These are phyloP conservation scores for Orthonyx spaldingii DNA, from an alignment of 2,113 vertebrate genomes.

Conservation along the genomic window DNA sequence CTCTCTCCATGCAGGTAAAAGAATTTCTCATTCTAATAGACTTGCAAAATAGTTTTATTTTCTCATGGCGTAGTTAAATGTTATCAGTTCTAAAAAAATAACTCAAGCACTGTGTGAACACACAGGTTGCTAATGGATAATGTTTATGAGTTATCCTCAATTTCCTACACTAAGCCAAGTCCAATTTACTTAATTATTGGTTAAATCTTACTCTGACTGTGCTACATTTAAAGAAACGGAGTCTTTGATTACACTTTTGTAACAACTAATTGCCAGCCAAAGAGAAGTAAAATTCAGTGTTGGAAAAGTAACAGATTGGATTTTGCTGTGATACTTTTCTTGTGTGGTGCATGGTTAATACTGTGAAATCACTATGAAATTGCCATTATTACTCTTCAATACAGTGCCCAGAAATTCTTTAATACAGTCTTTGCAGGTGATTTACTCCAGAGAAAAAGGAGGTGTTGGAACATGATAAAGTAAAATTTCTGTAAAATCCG, in stretches of 20 bases:
- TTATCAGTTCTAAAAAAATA: not conserved
- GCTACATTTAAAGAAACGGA: not conserved
- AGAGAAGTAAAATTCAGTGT: not conserved
- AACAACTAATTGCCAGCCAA: not conserved
- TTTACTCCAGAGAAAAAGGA: not conserved
- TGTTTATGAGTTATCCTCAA: not conserved
- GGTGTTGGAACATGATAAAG: not conserved
- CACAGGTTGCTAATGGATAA: not conserved
- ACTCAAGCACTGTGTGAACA: not conserved
- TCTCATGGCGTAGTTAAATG: not conserved
- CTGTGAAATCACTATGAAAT: constrained; percentile 49
- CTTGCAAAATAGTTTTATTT: not conserved
- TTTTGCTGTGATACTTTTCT: not conserved
- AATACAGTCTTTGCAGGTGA: not conserved
- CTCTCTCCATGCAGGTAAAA: not conserved
- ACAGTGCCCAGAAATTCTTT: not conserved
- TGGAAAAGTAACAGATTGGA: not conserved
- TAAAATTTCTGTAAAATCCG: not conserved
- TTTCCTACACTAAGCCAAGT: not conserved
- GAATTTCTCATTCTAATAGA: not conserved
- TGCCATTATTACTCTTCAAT: constrained; percentile 4
- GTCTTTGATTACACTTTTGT: not conserved
- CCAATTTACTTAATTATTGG: not conserved
- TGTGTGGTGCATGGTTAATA: not conserved
- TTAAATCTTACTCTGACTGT: not conserved